A percentile compares a stretch with the other conserved stretches of the same genome.
These are phyloP conservation scores for Mus pahari DNA, from an alignment of 2,113 vertebrate species.

Conservation along the genomic window DNA sequence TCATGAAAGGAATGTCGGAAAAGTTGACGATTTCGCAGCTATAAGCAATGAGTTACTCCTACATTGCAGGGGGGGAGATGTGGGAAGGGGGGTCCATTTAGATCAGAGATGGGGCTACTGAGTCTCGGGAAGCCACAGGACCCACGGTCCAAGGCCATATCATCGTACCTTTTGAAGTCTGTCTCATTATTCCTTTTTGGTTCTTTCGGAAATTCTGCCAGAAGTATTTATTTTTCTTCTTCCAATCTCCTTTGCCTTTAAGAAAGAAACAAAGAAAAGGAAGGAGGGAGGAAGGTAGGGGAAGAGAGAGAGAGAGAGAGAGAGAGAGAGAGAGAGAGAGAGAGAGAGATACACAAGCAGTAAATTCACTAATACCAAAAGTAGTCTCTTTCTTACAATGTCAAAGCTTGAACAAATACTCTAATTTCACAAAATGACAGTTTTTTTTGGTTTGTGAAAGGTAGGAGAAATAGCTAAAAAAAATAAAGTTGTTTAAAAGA, in stretches of 20 bases:
- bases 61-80: background rate
- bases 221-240: conserved; percentile 99
- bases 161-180: conserved; percentile 95
- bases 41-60: background rate
- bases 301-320: background rate
- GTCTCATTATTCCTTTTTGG: conserved; percentile 94
- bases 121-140: background rate
- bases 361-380: conserved; percentile 81
- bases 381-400: conserved; percentile 62
- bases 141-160: background rate
- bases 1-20: background rate
- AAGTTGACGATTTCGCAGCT: background rate
- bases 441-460: conserved; percentile 59
- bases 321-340: too few relatives aligned
- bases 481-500: conserved; percentile 64
- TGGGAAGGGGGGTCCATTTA: background rate
- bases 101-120: background rate
- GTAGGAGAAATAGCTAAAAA: conserved; percentile 51
- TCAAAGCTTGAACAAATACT: conserved; percentile 68
- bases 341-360: conserved; percentile 35
- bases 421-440: conserved; percentile 62
- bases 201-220: conserved; percentile 99
- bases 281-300: background rate
- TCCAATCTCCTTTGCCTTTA: conserved; percentile 96
- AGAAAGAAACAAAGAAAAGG: conserved; percentile 48